A percentile compares a stretch with the other conserved stretches of the same genome.
Evolutionary conservation across 2,888 invertebrate genomes (phyloP).

Genomic region (Mythimna pallens): DNA sequence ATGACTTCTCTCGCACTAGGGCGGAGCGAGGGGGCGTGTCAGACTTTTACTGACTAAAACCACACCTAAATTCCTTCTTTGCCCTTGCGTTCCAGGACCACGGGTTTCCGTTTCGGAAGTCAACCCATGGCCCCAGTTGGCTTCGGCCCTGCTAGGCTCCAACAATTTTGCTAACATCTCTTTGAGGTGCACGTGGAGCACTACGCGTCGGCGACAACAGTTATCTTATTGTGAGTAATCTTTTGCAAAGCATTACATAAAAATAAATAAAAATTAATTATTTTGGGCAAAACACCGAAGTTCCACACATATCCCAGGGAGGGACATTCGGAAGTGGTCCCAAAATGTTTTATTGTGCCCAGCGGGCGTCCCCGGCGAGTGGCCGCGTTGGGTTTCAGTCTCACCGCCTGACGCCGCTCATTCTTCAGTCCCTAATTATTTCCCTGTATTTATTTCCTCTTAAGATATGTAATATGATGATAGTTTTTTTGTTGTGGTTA

Average conservation of each 20-base stretch:
- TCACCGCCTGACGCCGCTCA: constrained; percentile 3
- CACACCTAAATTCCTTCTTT: too few relatives aligned
- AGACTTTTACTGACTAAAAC: too few relatives aligned
- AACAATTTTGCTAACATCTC: too few relatives aligned
- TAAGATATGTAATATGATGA: background rate
- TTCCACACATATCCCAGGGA: constrained; percentile 20
- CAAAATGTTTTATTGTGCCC: constrained; percentile 48
- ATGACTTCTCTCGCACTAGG: too few relatives aligned
- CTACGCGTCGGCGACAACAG: too few relatives aligned
- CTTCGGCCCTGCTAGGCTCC: too few relatives aligned
- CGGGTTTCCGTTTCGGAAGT: too few relatives aligned
- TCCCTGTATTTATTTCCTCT: background rate
- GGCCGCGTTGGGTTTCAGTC: background rate
- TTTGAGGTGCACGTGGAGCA: too few relatives aligned
- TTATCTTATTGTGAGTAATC: too few relatives aligned
- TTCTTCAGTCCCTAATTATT: constrained; percentile 25
- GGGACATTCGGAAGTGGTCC: constrained; percentile 23
- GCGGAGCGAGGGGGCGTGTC: too few relatives aligned
- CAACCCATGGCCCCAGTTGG: too few relatives aligned
- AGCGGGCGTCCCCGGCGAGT: constrained; percentile 11
- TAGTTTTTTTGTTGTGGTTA: background rate
- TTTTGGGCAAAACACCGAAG: background rate
- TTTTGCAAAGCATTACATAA: constrained; percentile 10
- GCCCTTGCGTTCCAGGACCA: too few relatives aligned
- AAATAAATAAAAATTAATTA: background rate